Evolutionary conservation across 2,113 vertebrate species (phyloP).

Genomic region (Strix aluco): DNA sequence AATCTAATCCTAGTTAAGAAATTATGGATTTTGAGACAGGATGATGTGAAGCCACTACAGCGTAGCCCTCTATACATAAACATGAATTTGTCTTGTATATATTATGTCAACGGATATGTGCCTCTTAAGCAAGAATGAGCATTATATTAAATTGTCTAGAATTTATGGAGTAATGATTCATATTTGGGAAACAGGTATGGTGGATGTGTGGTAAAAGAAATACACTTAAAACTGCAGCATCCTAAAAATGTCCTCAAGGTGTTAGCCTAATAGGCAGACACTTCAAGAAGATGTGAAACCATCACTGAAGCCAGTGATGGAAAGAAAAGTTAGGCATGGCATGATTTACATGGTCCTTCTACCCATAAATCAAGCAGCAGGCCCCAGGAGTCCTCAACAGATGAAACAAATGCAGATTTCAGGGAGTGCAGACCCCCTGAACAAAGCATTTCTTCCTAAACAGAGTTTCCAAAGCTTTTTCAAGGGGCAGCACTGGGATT

Average conservation of each 20-base stretch:
- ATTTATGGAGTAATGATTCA: neutral
- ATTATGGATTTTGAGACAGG: conserved; percentile 2
- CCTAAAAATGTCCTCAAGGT: neutral
- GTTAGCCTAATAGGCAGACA: neutral
- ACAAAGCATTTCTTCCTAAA: neutral
- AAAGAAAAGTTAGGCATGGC: neutral
- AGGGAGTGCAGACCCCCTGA: neutral
- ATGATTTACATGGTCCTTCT: neutral
- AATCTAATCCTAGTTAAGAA: conserved; percentile 26
- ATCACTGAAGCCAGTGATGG: neutral
- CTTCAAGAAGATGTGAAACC: neutral
- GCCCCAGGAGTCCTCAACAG: neutral
- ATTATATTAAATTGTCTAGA: neutral
- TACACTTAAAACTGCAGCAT: neutral
- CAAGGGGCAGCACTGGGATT: neutral
- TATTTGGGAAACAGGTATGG: neutral
- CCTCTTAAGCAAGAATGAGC: neutral
- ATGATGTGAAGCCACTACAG: conserved; percentile 1
- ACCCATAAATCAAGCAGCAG: neutral
- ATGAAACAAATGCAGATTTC: neutral
- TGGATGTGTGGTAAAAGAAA: neutral
- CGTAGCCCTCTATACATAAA: conserved; percentile 31
- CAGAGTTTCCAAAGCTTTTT: neutral
- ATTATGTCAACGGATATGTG: neutral
- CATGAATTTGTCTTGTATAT: conserved; percentile 32